Percentiles rank a stretch among this genome's conserved stretches.
Conservation (phyloP, 2,113 vertebrate genomes). For the Lutjanus erythropterus region DNA sequence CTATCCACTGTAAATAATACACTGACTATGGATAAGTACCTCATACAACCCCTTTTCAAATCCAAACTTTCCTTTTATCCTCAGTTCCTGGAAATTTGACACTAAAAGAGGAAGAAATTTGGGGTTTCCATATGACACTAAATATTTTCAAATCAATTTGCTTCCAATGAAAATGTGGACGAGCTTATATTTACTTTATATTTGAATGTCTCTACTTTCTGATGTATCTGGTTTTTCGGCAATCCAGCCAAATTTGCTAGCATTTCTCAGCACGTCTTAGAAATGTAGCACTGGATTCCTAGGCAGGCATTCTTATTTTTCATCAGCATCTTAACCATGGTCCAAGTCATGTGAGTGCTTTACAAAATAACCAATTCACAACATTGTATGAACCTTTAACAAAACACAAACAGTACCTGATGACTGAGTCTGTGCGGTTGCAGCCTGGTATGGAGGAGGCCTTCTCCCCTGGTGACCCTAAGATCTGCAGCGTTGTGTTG, state of each 20-base stretch:
- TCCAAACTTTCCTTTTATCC: no score
- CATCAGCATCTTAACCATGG: background rate
- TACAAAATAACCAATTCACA: background rate
- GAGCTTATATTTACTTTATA: background rate
- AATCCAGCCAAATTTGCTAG: no score
- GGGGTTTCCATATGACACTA: background rate
- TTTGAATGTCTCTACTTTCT: no score
- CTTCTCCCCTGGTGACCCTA: slow-evolving; percentile 98
- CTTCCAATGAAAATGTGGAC: no score
- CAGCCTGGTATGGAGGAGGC: slow-evolving; percentile 97
- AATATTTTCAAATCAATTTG: background rate
- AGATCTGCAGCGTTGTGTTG: slow-evolving; percentile 97
- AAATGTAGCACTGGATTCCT: background rate
- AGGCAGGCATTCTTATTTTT: background rate
- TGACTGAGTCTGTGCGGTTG: slow-evolving; percentile 98
- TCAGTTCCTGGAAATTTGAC: background rate
- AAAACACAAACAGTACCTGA: slow-evolving; percentile 88
- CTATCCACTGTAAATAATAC: no score
- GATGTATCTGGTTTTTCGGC: background rate
- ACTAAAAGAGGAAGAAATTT: background rate
- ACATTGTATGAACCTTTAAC: background rate
- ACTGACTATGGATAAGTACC: no score
- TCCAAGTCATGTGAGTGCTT: background rate
- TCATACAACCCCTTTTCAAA: no score
- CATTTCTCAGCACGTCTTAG: background rate